phyloP scores from a whole-genome alignment of 2,888 invertebrate genomes.

The Tiliacea citrago region DNA sequence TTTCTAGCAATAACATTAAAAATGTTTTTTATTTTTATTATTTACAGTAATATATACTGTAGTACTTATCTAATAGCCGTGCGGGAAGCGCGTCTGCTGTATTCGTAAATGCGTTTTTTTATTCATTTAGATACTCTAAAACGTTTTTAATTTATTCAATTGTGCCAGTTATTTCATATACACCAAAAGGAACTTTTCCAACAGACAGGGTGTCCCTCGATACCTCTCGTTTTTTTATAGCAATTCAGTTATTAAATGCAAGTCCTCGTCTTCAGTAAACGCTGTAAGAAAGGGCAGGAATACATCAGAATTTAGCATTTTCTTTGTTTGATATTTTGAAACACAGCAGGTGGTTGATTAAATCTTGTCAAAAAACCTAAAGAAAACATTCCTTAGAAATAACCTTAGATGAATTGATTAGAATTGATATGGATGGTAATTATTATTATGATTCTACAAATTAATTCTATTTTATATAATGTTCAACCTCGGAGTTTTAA shows the following conservation, averaged over 20 bases:
- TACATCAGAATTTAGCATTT: not conserved
- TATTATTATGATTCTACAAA: not conserved
- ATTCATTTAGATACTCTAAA: too few relatives aligned
- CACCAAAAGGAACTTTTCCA: too few relatives aligned
- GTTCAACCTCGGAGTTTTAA: slow-evolving; percentile 5
- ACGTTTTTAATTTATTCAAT: too few relatives aligned
- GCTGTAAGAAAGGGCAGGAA: not conserved
- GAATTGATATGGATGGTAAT: not conserved
- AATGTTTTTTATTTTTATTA: too few relatives aligned
- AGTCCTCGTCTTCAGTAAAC: not conserved
- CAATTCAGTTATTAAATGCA: not conserved
- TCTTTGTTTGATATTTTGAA: not conserved
- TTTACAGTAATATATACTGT: too few relatives aligned
- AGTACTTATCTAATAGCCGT: too few relatives aligned
- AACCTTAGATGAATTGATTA: not conserved
- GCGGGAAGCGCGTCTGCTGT: too few relatives aligned
- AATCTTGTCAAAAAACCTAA: not conserved
- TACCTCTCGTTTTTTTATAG: too few relatives aligned
- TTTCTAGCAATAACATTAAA: too few relatives aligned
- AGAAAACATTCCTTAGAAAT: not conserved
- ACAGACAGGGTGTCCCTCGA: too few relatives aligned
- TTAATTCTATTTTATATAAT: not conserved
- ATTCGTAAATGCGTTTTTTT: too few relatives aligned
- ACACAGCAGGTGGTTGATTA: not conserved
- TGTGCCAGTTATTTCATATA: too few relatives aligned